Evolutionary conservation across 2,888 invertebrate genomes (phyloP), one percentile per base, ranked within the genome.

Genomic region (Oithona nana): DNA sequence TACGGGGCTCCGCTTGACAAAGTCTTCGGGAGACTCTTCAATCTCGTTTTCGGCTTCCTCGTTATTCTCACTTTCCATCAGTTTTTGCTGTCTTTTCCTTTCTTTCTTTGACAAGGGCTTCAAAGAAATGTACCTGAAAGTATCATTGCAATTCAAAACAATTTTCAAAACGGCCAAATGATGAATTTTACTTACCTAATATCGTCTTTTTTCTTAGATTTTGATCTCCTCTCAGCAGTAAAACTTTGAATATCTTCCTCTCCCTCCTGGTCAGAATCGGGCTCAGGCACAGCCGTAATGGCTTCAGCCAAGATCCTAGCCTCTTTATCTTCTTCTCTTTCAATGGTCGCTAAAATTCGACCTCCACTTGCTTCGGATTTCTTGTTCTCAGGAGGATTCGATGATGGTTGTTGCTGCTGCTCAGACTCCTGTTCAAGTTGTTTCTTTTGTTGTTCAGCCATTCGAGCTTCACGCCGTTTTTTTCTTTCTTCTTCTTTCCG

Each of bases 21-120:
- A 59, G 3, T 48, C 49, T 28, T 59, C 59, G 3, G 22, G 16
- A 16, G 49, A 48, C 22, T 59, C 59, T 4, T 59, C 59, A 16
- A 24, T 31, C 24, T 54, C 54, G 3, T 22, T 16, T 28, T 48
- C 59, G 6, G 20, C 51, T n/a, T 31, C 48, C 39, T 31, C 48
- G 22, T 50, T 29, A 4, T 28, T 31, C 16, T 31, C 39, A 20
- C 57, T 31, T 16, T 50, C 8, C 8, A 49, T 3, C 22, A 49
- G 22, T 20, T 20, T 48, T 28, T 59, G 39, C 24, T 49, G 59
- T 48, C 59, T n/a, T 28, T 59, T 59, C 50, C 59, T 20, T 50
- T 59, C 59, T 20, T 59, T 59, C 28, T 59, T 59, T 11, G 59
- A 49, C 39, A 59, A 50, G 16, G 59, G 59, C 49, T 59, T 59